Conservation (phyloP, 1,140 invertebrate genomes). For the Drosophila sucinea region DNA sequence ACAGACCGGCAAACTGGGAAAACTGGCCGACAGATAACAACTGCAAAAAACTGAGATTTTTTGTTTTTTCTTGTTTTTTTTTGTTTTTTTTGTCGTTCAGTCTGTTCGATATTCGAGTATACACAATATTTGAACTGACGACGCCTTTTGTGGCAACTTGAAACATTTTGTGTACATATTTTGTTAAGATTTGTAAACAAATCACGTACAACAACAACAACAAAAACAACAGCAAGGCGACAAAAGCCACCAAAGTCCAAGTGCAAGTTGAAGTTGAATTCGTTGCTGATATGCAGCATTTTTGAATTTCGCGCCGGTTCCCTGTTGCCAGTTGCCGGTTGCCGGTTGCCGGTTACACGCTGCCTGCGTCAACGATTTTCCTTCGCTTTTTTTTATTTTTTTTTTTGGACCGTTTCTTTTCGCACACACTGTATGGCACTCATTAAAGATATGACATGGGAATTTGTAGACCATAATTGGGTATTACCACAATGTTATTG, state of each 20-base stretch:
- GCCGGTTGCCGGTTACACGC: not conserved
- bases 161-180: conserved; percentile 69
- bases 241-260: conserved; percentile 16
- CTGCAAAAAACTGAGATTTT: conserved; percentile 48
- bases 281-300: conserved; percentile 29
- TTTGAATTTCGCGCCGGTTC: conserved; percentile 44
- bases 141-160: conserved; percentile 73
- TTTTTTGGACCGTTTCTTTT: conserved; percentile 48
- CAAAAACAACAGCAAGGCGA: conserved; percentile 17
- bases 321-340: conserved; percentile 47
- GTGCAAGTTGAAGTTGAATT: conserved; percentile 15
- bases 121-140: conserved; percentile 64
- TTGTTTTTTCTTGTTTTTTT: conserved; percentile 12
- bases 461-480: not conserved
- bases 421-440: conserved; percentile 25
- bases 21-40: not conserved
- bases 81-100: conserved; percentile 16
- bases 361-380: conserved; percentile 35
- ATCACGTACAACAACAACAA: conserved; percentile 69
- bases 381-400: conserved; percentile 15
- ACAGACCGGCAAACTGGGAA: not conserved
- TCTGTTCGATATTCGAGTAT: conserved; percentile 6
- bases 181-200: conserved; percentile 78
- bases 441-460: conserved; percentile 50
- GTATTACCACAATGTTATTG: not conserved